Evolutionary conservation across 2,888 invertebrate genomes (phyloP), one percentile per base, ranked within the genome.

Genomic region (Cecidostiba fungosa): DNA sequence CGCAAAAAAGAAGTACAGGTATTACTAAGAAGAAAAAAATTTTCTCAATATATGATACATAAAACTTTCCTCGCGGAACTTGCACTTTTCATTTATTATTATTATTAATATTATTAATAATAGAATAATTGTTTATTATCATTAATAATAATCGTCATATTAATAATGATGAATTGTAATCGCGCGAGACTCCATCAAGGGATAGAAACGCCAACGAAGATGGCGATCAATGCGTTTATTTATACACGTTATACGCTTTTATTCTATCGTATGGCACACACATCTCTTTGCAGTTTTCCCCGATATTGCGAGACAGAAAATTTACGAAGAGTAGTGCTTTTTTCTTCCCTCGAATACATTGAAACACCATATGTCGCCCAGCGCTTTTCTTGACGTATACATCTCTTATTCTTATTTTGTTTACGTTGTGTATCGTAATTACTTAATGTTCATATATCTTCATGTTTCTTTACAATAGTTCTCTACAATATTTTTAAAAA

Each of bases 21-120:
- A 85, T 82, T 82, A 23, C 79, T 79, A 78, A 43, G 14, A 82
- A 66, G 50, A 85, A 72, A 85, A 66, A 8, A 88, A 88, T 23
- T 81, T 77, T 83, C 62, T 85, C n/a, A 80, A 86, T 87, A 87
- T 82, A 86, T 79, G 81, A 82, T 86, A 90, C 89, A 90, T 89
- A 88, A 89, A 90, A 89, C 87, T 86, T 89, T 89, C 87, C 89
- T 87, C 87, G 81, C 88, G 89, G 89, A 89, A 90, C 90, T 91
- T 90, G 89, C 90, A 89, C 88, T 90, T 83, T 88, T 78, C 73
- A 80, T 82, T 86, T 86, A 86, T 86, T 82, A 86, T 78, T 82
- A 86, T 86, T 86, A 83, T 77, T 83, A 84, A 82, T 86, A 84
- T 82, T 86, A 86, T 82, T 84, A 86, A 78, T 86, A 84, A 82